phyloP scores from a whole-genome alignment of 2,113 vertebrate species.

The Chaetorhynchus papuensis region DNA sequence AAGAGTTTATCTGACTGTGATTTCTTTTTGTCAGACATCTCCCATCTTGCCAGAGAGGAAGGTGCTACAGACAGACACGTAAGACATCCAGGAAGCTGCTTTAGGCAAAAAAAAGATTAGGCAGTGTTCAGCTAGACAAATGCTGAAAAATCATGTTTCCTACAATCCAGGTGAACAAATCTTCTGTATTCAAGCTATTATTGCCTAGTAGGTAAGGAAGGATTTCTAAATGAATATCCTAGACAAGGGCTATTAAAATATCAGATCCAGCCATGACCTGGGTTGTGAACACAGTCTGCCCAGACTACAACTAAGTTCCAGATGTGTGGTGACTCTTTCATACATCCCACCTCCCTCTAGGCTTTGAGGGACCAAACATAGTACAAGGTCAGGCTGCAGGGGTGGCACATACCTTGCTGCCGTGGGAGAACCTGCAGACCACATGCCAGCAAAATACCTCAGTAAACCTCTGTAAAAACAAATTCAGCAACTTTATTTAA shows the following conservation, averaged over 20 bases:
- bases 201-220: not conserved
- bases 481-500: not conserved
- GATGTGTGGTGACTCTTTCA: not conserved
- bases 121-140: not conserved
- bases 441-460: not conserved
- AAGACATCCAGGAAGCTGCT: not conserved
- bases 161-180: not conserved
- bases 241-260: not conserved
- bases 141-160: not conserved
- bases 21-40: not conserved
- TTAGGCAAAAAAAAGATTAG: not conserved
- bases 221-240: not conserved
- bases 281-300: not conserved
- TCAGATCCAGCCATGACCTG: not conserved
- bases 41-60: not conserved
- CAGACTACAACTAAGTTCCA: not conserved
- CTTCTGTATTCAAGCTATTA: not conserved
- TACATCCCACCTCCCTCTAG: not conserved
- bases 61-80: not conserved
- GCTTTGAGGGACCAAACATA: not conserved
- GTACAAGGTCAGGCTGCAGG: not conserved
- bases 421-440: not conserved
- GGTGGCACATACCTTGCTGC: not conserved
- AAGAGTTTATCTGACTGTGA: not conserved
- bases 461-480: not conserved